These are phyloP conservation scores for Gorsachius goisagi DNA, from an alignment of 2,113 vertebrate species.

Conservation along the genomic window DNA sequence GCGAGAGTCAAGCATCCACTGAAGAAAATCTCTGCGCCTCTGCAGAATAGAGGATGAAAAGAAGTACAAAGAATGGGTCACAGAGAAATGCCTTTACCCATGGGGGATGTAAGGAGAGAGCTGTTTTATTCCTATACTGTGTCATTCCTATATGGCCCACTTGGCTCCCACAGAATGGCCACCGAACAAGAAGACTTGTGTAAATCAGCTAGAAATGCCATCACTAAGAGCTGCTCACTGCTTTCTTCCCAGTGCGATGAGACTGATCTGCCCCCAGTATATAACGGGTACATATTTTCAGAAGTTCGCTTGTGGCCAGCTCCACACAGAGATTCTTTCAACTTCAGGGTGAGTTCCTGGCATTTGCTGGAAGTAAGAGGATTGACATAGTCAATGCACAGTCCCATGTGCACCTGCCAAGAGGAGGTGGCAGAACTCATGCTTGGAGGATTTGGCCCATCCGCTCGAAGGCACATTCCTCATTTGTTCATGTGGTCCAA, in stretches of 20 bases:
- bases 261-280: background rate
- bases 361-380: background rate
- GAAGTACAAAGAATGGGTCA: background rate
- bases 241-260: background rate
- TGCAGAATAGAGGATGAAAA: conserved; percentile 43
- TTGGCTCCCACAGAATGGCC: background rate
- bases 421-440: background rate
- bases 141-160: too few species aligned
- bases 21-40: conserved; percentile 92
- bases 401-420: background rate
- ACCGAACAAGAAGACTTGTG: accelerated
- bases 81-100: background rate
- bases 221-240: background rate
- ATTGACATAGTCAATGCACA: accelerated
- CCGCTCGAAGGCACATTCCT: background rate
- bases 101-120: background rate
- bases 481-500: background rate
- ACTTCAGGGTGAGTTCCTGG: background rate
- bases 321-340: background rate
- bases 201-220: background rate
- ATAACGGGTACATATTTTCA: background rate
- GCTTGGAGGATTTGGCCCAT: background rate
- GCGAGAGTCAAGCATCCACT: conserved; percentile 86
- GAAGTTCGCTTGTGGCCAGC: background rate
- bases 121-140: background rate